Evolutionary conservation across 2,797 vertebrate genomes (phyloP).

Genomic region (Myripristis jacobus): DNA sequence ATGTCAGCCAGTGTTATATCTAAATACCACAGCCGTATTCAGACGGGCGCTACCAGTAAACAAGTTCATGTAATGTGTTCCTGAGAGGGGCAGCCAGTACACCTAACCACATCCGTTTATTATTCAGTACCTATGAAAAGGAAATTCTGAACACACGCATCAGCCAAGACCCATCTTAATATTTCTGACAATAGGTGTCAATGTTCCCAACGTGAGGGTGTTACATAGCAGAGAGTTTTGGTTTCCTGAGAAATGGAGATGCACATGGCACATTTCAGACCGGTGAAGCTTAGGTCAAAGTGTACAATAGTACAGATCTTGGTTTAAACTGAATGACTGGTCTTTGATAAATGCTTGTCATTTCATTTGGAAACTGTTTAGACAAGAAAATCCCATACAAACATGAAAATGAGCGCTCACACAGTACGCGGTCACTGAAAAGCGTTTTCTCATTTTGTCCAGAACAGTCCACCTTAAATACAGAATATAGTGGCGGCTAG

Average conservation of each 20-base stretch:
- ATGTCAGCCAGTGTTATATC: slow-evolving; percentile 53
- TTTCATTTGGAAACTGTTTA: too few relatives aligned
- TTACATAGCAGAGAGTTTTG: slow-evolving; percentile 56
- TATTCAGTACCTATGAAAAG: slow-evolving; percentile 25
- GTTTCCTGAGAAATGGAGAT: slow-evolving; percentile 68
- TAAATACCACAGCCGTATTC: slow-evolving; percentile 57
- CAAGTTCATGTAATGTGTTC: slow-evolving; percentile 44
- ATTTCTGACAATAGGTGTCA: slow-evolving; percentile 39
- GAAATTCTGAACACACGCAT: slow-evolving; percentile 49
- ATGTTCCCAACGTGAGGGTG: slow-evolving; percentile 28
- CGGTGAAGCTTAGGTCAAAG: too few relatives aligned
- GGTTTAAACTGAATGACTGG: too few relatives aligned
- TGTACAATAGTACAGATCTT: too few relatives aligned
- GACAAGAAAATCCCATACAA: too few relatives aligned
- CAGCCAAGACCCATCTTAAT: slow-evolving; percentile 19
- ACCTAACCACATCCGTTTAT: slow-evolving; percentile 69
- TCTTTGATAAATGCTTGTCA: too few relatives aligned
- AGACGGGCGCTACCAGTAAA: slow-evolving; percentile 41
- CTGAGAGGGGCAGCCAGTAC: slow-evolving; percentile 8
- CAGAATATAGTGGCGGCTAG: too few relatives aligned
- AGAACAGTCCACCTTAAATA: too few relatives aligned
- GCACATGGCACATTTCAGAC: too few relatives aligned
- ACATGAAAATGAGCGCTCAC: too few relatives aligned
- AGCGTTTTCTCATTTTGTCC: too few relatives aligned
- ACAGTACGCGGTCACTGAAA: too few relatives aligned